These are phyloP conservation scores for Enteromius trimaculatus DNA, from an alignment of 2,797 vertebrate species.

Conservation along the genomic window DNA sequence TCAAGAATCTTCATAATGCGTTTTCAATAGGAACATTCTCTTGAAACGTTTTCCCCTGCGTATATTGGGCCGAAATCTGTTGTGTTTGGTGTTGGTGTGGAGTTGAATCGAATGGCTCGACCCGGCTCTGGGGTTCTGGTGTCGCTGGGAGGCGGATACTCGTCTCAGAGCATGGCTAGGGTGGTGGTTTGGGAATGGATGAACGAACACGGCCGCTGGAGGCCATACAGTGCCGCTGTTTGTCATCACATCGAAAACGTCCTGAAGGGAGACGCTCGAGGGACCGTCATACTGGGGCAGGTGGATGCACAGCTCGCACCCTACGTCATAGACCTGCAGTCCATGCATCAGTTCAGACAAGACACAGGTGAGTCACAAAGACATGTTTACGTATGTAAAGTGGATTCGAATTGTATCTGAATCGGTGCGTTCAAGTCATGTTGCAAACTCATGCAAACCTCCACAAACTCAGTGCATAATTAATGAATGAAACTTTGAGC, in stretches of 20 bases:
- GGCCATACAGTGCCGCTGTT: conserved; percentile 90
- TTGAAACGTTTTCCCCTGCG: not conserved
- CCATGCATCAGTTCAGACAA: conserved; percentile 98
- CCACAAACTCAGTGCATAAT: too few species aligned
- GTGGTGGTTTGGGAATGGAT: conserved; percentile 99
- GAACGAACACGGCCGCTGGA: conserved; percentile 94
- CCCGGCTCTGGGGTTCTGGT: conserved; percentile 70
- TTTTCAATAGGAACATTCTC: not conserved
- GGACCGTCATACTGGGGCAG: conserved; percentile 91
- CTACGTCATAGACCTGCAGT: conserved; percentile 96
- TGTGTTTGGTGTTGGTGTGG: not conserved
- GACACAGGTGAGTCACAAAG: conserved; percentile 87
- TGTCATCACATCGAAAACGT: conserved; percentile 96
- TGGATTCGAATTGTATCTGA: not conserved
- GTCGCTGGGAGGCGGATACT: conserved; percentile 80
- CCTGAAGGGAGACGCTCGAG: conserved; percentile 88
- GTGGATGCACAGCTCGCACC: conserved; percentile 90
- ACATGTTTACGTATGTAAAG: not conserved
- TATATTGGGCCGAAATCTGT: not conserved
- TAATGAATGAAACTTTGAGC: too few species aligned
- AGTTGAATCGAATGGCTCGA: conserved; percentile 64
- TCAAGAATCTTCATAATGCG: not conserved
- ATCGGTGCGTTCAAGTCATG: not conserved
- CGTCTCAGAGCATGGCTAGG: conserved; percentile 89
- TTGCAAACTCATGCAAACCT: too few species aligned